Evolutionary conservation across 2,888 invertebrate species (phyloP), one percentile per base, ranked within the genome.

Genomic region (Lycocerus yunnanus): DNA sequence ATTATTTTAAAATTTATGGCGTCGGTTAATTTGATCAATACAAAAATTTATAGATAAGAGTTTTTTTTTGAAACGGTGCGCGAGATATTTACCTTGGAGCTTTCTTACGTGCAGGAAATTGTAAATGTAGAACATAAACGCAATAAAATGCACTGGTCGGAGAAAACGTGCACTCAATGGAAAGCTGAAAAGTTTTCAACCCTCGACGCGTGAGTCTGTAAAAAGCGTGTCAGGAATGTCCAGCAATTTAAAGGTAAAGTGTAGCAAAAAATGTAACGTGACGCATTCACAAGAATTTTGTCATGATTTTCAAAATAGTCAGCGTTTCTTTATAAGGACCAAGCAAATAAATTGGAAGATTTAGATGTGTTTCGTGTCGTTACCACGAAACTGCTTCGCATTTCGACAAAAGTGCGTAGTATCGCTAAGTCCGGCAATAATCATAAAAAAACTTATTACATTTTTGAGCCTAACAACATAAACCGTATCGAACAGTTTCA

Each of bases 311-410:
- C 71, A 75, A 68, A 68, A 18, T 68, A 71, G 74, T 71, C 74
- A 74, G 74, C 74, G 71, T 74, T 75, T 75, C 71, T 75, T 75
- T 68, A 68, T 63, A 65, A 74, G 74, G 63, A 71, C 71, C 71
- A 74, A 71, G 66, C 63, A 63, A 63, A 63, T 63, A 68, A 59
- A 73, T 69, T 63, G 65, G 73, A 61, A 66, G 67, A 72, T 70
- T 74, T 70, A 66, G 74, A 67, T 58, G 67, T 70, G 70, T 71
- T 73, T 73, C 73, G 60, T 69, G 69, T 69, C 73, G 63, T 72
- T 72, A 72, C 68, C 24, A 60, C 43, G 68, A 58, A 71, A 68
- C 72, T 72, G 72, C 65, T 61, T 68, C 69, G 69, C 69, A 65
- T 73, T 73, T 73, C 68, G 73, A 68, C 59, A 60, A 27, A 66